Conservation (phyloP, 2,113 vertebrate species). For the Petaurus breviceps region DNA sequence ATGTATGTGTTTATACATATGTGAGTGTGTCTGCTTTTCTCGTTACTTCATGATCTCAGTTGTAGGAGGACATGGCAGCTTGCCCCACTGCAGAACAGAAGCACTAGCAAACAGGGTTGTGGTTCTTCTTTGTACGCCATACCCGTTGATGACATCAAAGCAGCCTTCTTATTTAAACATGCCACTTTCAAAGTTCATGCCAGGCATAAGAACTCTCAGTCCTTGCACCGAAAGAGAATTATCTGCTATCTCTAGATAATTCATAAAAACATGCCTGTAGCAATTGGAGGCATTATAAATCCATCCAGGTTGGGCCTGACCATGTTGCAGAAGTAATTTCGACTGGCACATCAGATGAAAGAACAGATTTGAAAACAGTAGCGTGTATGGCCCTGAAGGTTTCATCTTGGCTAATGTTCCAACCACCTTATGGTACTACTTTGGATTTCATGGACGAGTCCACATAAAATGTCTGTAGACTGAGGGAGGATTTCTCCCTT, state of each 20-base stretch:
- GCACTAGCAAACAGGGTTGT: slow-evolving; percentile 7
- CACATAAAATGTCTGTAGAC: slow-evolving; percentile 77
- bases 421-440: slow-evolving; percentile 82
- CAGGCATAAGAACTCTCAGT: slow-evolving; percentile 78
- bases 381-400: slow-evolving; percentile 81
- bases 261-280: slow-evolving; percentile 80
- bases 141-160: slow-evolving; percentile 54
- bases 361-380: slow-evolving; percentile 87
- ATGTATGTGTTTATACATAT: background rate
- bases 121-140: slow-evolving; percentile 38
- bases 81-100: background rate
- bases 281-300: slow-evolving; percentile 80
- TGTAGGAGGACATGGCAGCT: background rate
- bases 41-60: background rate
- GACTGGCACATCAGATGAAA: slow-evolving; percentile 83
- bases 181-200: slow-evolving; percentile 78
- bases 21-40: background rate
- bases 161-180: slow-evolving; percentile 78
- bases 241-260: slow-evolving; percentile 78
- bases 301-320: slow-evolving; percentile 82
- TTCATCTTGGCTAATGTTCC: slow-evolving; percentile 84
- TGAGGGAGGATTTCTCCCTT: slow-evolving; percentile 71
- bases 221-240: slow-evolving; percentile 77
- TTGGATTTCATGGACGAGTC: slow-evolving; percentile 73
- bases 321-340: slow-evolving; percentile 86